These are phyloP conservation scores for Ceyx margarethae DNA, from an alignment of 2,113 vertebrate genomes.

Conservation along the genomic window DNA sequence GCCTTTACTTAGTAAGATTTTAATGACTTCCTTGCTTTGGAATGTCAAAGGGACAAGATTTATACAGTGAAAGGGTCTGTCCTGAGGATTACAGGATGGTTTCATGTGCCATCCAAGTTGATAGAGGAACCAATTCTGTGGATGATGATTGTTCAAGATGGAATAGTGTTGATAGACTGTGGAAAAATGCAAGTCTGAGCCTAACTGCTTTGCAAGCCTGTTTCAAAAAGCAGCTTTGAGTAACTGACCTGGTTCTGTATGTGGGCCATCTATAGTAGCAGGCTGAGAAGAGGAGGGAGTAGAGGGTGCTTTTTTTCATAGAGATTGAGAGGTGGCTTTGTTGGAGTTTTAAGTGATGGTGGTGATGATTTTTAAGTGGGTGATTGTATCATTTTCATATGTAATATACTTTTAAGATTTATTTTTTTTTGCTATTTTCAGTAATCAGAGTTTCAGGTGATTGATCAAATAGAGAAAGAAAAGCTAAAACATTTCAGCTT, in stretches of 20 bases:
- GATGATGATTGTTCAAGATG: conserved; percentile 15
- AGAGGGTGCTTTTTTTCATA: neutral
- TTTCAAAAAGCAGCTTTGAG: neutral
- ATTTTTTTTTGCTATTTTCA: neutral
- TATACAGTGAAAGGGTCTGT: neutral
- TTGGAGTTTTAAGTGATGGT: neutral
- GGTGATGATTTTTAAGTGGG: neutral
- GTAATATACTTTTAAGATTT: neutral
- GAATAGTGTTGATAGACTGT: conserved; percentile 34
- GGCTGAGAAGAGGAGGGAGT: neutral
- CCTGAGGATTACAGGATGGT: neutral
- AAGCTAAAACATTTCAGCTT: conserved; percentile 21
- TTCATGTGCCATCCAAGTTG: neutral
- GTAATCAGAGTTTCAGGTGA: conserved; percentile 37
- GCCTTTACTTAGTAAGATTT: conserved; percentile 6
- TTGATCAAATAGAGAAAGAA: conserved; percentile 46
- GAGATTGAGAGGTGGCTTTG: neutral
- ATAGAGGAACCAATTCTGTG: neutral
- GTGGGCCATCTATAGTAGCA: neutral
- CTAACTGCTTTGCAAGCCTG: neutral
- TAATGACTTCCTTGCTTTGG: neutral
- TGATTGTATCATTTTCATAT: neutral
- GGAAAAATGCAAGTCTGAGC: conserved; percentile 40
- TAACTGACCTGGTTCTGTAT: neutral
- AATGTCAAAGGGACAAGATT: neutral